Percentiles rank a stretch among this genome's conserved stretches.
These are phyloP conservation scores for Mythimna loreyi DNA, from an alignment of 2,888 invertebrate species.

Conservation along the genomic window DNA sequence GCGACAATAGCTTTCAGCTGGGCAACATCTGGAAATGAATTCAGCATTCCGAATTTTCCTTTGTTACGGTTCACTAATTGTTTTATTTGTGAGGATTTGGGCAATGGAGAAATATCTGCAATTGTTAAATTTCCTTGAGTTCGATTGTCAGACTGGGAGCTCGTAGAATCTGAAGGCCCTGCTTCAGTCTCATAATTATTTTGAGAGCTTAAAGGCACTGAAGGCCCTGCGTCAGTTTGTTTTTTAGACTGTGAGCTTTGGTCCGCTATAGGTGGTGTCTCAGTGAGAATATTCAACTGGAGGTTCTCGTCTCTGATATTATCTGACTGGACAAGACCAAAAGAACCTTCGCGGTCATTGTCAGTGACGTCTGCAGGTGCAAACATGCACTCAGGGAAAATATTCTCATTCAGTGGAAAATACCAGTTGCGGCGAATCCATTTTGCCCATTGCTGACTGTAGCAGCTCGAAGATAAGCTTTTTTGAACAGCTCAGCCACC, in stretches of 20 bases:
- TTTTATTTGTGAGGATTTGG: conserved; percentile 2
- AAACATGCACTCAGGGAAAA: conserved; percentile 14
- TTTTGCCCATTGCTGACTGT: not conserved
- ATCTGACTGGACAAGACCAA: not conserved
- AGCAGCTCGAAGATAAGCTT: conserved; percentile 25
- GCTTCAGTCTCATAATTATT: not conserved
- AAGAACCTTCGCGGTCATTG: not conserved
- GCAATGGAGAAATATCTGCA: conserved; percentile 10
- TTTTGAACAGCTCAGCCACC: conserved; percentile 10
- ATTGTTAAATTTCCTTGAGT: conserved; percentile 3
- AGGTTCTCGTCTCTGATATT: too few relatives aligned
- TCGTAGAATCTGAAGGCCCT: not conserved
- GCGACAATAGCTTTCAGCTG: too few relatives aligned
- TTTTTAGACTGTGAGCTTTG: not conserved
- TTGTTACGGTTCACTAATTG: conserved; percentile 1
- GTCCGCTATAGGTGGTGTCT: too few relatives aligned
- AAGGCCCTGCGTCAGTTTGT: conserved; percentile 2
- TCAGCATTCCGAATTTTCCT: conserved; percentile 9
- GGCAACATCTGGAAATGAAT: not conserved
- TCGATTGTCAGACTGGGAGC: not conserved
- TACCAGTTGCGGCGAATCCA: not conserved
- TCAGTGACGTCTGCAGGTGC: conserved; percentile 9
- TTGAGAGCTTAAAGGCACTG: not conserved
- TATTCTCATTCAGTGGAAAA: conserved; percentile 14
- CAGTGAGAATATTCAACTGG: too few relatives aligned